These are phyloP conservation scores for Campaea margaritaria DNA, from an alignment of 2,888 invertebrate species.

Conservation along the genomic window DNA sequence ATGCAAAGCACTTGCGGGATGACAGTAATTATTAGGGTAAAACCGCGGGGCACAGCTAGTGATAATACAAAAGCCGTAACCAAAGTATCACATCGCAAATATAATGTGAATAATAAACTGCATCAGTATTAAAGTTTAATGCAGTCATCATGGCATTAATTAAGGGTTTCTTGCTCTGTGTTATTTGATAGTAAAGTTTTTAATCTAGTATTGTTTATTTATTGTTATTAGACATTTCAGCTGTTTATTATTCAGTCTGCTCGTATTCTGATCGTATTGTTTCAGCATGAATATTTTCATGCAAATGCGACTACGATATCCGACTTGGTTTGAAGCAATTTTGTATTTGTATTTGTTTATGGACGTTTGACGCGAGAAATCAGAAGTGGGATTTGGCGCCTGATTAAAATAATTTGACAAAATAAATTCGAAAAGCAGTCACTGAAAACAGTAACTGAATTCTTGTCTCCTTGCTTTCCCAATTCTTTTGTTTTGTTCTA, in stretches of 20 bases:
- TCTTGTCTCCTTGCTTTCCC: too few species aligned
- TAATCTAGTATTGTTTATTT: slow-evolving; percentile 67
- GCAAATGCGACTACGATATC: slow-evolving; percentile 64
- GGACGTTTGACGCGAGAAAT: slow-evolving; percentile 14
- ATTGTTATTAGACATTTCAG: slow-evolving; percentile 55
- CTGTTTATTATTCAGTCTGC: slow-evolving; percentile 62
- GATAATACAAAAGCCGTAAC: slow-evolving; percentile 11
- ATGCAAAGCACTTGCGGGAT: too few species aligned
- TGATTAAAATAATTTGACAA: slow-evolving; percentile 10
- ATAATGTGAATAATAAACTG: slow-evolving; percentile 13
- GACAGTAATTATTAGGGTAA: too few species aligned
- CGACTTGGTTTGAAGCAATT: slow-evolving; percentile 37
- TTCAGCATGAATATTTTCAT: slow-evolving; percentile 66
- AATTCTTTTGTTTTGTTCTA: too few species aligned
- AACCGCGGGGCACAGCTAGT: too few species aligned
- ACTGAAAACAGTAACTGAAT: too few species aligned
- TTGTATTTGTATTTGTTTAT: slow-evolving; percentile 24
- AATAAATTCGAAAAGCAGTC: background rate
- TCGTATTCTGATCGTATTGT: slow-evolving; percentile 63
- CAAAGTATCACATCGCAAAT: slow-evolving; percentile 9
- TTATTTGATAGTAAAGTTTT: slow-evolving; percentile 48
- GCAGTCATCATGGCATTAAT: slow-evolving; percentile 38
- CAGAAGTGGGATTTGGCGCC: slow-evolving; percentile 6
- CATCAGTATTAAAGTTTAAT: slow-evolving; percentile 25
- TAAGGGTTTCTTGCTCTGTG: slow-evolving; percentile 27